Conservation (phyloP, 2,113 vertebrate genomes). For the Pimephales promelas region DNA sequence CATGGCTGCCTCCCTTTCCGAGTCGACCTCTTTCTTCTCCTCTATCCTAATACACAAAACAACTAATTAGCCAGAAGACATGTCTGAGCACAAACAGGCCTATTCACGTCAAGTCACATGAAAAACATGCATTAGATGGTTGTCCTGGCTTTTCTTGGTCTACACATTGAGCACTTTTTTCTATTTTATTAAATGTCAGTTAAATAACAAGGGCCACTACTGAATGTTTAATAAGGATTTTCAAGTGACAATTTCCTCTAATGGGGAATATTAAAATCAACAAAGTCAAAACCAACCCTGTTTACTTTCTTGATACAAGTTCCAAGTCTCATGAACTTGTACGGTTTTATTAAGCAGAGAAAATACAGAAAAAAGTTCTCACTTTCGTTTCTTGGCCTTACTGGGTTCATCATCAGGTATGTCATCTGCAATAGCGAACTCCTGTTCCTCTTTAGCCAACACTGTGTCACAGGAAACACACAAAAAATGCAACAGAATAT, state of each 20-base stretch:
- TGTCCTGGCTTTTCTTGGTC: too few relatives aligned
- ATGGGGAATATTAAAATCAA: not conserved
- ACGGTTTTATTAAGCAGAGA: too few relatives aligned
- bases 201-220: too few relatives aligned
- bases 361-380: conserved; percentile 62
- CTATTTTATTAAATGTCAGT: too few relatives aligned
- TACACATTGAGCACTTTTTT: too few relatives aligned
- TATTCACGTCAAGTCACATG: not conserved
- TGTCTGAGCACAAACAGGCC: not conserved
- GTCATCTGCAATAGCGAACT: conserved; percentile 81
- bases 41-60: conserved; percentile 82
- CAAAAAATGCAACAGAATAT: conserved; percentile 29
- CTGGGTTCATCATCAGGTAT: conserved; percentile 89
- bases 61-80: not conserved
- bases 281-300: not conserved
- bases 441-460: conserved; percentile 86
- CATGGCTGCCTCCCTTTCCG: conserved; percentile 96
- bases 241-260: not conserved
- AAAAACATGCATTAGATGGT: not conserved
- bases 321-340: not conserved
- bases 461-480: conserved; percentile 55
- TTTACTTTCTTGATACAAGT: not conserved
- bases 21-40: conserved; percentile 88
- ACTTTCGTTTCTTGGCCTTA: conserved; percentile 98
- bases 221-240: too few relatives aligned